Evolutionary conservation across 1,140 invertebrate genomes (phyloP), one percentile per base, ranked within the genome.

Genomic region (Papilio polyxenes): DNA sequence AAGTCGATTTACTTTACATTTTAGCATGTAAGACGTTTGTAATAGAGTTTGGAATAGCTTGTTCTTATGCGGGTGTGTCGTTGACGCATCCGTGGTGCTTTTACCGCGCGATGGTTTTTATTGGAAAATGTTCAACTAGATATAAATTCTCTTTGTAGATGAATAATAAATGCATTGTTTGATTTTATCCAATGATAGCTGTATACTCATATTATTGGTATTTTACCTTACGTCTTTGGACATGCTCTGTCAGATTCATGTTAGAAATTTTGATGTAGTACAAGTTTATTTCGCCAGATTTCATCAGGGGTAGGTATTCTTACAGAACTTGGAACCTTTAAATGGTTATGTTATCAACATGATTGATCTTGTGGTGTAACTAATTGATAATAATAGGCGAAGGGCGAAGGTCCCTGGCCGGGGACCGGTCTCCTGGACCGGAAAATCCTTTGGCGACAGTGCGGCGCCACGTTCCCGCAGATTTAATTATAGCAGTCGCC

Each of bases 351-450:
- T 53, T 53, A 65, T 65, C 62, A 65, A 65, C 23, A 8, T 65
- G 20, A 65, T 23, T 65, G 62, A 65, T 65, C 23, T 23, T 6
- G 11, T 9, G 62, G 62, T 3, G 69, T 44, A 74, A 74, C 23
- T 74, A 74, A 74, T 74, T 40, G 20, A 74, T 74, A 74, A 69
- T 69, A 69, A 74, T 74, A 74, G 20, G 40, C 23, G 69, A 74
- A 74, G 69, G 69, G 69, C 69, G 69, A 74, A 74, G 69, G 69
- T 74, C 69, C 59, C n/a, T 13, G 83, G 74, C 82, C 74, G 48
- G 37, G 49, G 81, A 85, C 82, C 83, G 86, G 82, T 86, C 82
- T 53, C 72, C 82, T 82, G 84, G 87, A 88, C 86, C 85, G 85
- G 86, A 84, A 86, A 87, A 87, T 87, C 81, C 83, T 82, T 82